Evolutionary conservation across 2,113 vertebrate species (phyloP).

Genomic region (Bubo blakistoni): DNA sequence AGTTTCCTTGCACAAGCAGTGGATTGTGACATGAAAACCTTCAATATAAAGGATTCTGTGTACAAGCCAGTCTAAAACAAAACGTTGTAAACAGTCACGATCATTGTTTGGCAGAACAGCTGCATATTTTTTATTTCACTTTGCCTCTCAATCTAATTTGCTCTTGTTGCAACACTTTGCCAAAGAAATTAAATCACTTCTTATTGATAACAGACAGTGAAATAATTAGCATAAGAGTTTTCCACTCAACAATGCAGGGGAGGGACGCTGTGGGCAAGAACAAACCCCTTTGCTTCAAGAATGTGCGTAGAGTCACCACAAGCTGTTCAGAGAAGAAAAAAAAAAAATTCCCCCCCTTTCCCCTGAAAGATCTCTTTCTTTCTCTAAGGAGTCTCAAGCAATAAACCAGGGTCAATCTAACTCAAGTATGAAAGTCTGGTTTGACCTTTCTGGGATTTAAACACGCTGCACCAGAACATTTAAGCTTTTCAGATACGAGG

Average conservation of each 20-base stretch:
- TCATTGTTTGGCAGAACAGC: constrained; percentile 51
- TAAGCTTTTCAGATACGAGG: constrained; percentile 3
- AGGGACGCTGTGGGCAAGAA: constrained; percentile 31
- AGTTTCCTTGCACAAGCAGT: constrained; percentile 41
- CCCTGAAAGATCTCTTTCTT: constrained; percentile 49
- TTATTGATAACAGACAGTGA: constrained; percentile 54
- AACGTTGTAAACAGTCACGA: constrained; percentile 14
- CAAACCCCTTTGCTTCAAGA: constrained; percentile 37
- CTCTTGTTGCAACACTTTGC: constrained; percentile 40
- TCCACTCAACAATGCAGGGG: constrained; percentile 15
- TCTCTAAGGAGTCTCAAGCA: constrained; percentile 3
- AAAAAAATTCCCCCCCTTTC: not conserved
- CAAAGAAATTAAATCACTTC: constrained; percentile 55
- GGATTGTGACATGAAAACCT: constrained; percentile 37
- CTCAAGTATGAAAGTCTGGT: constrained; percentile 35
- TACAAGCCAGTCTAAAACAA: constrained; percentile 28
- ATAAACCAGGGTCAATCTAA: constrained; percentile 44
- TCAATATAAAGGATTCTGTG: constrained; percentile 52
- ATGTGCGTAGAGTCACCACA: not conserved
- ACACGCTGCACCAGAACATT: constrained; percentile 32
- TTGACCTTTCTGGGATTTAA: constrained; percentile 58
- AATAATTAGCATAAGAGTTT: constrained; percentile 42
- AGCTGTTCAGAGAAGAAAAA: not conserved
- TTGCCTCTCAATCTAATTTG: constrained; percentile 46
- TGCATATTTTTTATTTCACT: constrained; percentile 54